Percentiles rank a stretch among this genome's conserved stretches.
Conservation (phyloP, 2,113 vertebrate species). For the Hepsetus odoe region DNA sequence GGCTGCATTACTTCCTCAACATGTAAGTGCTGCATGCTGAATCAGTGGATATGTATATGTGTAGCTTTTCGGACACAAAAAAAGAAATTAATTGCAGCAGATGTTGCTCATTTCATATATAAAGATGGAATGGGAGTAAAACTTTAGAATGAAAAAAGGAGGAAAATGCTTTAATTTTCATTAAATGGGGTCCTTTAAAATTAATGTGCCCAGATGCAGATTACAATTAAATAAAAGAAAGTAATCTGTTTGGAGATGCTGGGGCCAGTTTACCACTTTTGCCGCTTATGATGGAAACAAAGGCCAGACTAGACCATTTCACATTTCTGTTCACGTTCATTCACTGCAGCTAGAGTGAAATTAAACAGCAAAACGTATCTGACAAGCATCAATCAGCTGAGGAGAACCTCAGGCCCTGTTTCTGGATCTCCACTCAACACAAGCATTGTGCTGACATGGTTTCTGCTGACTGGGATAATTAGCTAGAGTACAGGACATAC, state of each 20-base stretch:
- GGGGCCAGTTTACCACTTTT: not conserved
- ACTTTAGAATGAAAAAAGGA: too few relatives aligned
- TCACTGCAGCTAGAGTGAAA: not conserved
- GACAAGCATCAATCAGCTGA: not conserved
- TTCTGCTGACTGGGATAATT: not conserved
- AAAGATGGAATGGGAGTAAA: too few relatives aligned
- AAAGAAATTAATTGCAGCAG: too few relatives aligned
- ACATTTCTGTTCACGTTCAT: not conserved
- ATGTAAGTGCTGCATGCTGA: too few relatives aligned
- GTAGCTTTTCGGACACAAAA: too few relatives aligned
- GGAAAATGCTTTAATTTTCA: too few relatives aligned
- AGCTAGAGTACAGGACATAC: not conserved
- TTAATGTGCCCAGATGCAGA: too few relatives aligned
- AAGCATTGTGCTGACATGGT: not conserved
- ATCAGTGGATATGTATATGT: too few relatives aligned
- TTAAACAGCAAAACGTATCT: not conserved
- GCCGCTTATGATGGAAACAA: not conserved
- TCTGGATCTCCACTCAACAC: not conserved
- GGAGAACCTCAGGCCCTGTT: not conserved
- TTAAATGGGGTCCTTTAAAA: too few relatives aligned
- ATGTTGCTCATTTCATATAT: too few relatives aligned
- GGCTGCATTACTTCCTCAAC: too few relatives aligned
- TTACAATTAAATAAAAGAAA: too few relatives aligned
- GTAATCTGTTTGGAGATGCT: not conserved
- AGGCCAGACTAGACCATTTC: not conserved